Conservation (phyloP, 2,797 vertebrate species). For the Otus scops region DNA sequence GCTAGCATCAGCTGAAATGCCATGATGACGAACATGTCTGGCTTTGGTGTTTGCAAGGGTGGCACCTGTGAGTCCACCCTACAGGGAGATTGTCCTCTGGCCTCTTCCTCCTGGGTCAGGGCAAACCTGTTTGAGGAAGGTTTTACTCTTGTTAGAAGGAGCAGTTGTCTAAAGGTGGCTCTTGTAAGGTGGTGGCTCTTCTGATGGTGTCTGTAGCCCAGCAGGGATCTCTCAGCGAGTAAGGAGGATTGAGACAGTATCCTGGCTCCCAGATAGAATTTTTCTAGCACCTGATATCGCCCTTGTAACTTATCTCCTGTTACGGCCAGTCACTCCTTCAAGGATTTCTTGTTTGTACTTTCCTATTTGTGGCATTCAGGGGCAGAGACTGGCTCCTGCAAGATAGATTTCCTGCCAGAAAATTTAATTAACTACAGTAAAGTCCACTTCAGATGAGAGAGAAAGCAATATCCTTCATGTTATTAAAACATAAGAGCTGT, state of each 20-base stretch:
- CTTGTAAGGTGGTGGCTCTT: background rate
- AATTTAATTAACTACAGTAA: background rate
- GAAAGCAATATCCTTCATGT: background rate
- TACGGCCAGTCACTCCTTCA: fast-evolving
- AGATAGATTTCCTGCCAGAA: background rate
- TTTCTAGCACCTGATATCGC: background rate
- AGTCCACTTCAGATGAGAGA: background rate
- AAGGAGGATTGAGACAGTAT: background rate
- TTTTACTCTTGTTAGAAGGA: background rate
- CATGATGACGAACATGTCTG: fast-evolving
- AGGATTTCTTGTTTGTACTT: background rate
- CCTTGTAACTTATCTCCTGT: background rate
- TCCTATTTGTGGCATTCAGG: background rate
- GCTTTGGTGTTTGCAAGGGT: background rate
- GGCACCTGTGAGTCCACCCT: background rate
- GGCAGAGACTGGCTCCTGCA: background rate
- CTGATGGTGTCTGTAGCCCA: background rate
- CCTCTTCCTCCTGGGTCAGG: background rate
- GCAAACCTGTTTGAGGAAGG: background rate
- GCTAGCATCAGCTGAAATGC: background rate
- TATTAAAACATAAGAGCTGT: background rate
- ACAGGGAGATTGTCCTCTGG: background rate
- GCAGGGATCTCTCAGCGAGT: background rate
- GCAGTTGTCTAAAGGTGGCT: background rate
- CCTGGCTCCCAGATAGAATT: background rate